phyloP scores from a whole-genome alignment of 2,888 invertebrate species.

The Teinopalpus imperialis region DNA sequence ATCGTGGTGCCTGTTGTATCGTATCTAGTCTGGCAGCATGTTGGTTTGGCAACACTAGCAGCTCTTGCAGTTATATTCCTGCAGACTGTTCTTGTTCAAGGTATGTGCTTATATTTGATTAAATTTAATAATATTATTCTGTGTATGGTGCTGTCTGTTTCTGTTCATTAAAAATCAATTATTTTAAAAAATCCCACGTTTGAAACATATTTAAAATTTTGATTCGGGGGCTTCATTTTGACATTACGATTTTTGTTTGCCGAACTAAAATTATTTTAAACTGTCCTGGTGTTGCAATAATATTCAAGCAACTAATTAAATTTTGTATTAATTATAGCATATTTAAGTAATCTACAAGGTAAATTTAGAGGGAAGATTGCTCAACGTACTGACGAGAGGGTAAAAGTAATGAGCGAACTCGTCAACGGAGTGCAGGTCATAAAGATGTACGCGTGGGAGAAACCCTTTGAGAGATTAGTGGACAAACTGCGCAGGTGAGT shows the following conservation, averaged over 20 bases:
- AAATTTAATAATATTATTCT: no score
- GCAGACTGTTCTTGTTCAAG: constrained; percentile 83
- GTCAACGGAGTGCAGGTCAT: constrained; percentile 90
- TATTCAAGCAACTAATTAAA: no score
- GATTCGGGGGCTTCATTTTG: no score
- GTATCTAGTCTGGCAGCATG: constrained; percentile 70
- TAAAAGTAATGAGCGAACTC: constrained; percentile 90
- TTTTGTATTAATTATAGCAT: constrained; percentile 56
- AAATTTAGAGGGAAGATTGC: constrained; percentile 83
- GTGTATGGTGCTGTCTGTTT: no score
- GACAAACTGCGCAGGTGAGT: constrained; percentile 85
- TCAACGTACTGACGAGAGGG: constrained; percentile 86
- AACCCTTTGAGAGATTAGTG: constrained; percentile 87
- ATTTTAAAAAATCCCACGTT: no score
- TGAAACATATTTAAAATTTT: no score
- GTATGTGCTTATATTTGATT: no score
- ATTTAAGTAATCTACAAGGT: constrained; percentile 70
- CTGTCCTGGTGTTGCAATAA: no score
- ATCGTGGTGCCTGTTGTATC: constrained; percentile 84
- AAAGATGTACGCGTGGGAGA: constrained; percentile 95
- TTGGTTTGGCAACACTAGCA: constrained; percentile 63
- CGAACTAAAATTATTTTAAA: no score
- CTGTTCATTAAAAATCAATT: no score
- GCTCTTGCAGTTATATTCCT: constrained; percentile 73
- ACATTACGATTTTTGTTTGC: no score